phyloP scores from a whole-genome alignment of 2,113 vertebrate genomes.

The Pelobates fuscus region DNA sequence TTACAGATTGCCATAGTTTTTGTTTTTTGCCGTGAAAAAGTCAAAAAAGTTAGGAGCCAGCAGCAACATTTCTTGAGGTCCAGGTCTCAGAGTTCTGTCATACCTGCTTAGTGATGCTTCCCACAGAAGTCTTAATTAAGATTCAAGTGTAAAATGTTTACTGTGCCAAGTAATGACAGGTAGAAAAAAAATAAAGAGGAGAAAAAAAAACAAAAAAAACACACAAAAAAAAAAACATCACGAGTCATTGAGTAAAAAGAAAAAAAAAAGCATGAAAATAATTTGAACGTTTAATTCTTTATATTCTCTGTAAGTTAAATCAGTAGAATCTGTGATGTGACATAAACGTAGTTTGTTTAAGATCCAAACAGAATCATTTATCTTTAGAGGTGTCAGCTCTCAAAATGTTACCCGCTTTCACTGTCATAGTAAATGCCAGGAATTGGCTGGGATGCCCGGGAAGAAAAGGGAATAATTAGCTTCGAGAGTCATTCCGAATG shows the following conservation, averaged over 20 bases:
- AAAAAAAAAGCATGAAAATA: constrained; percentile 10
- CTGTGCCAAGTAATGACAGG: neutral
- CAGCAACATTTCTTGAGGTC: too few relatives aligned
- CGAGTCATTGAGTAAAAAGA: neutral
- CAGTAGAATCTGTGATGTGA: constrained; percentile 38
- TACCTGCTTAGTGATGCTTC: too few relatives aligned
- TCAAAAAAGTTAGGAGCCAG: too few relatives aligned
- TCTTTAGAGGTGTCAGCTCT: constrained; percentile 45
- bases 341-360: constrained; percentile 47
- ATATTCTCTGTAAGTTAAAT: constrained; percentile 19
- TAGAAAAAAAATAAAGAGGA: neutral
- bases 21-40: too few relatives aligned
- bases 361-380: constrained; percentile 46
- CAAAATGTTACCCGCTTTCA: constrained; percentile 46
- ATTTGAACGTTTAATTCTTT: constrained; percentile 22
- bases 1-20: too few relatives aligned
- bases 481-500: constrained; percentile 40
- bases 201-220: constrained; percentile 11
- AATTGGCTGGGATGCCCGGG: constrained; percentile 45
- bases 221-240: neutral
- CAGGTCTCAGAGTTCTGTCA: too few relatives aligned
- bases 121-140: too few relatives aligned
- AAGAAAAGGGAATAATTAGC: constrained; percentile 48
- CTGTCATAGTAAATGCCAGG: constrained; percentile 48
- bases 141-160: neutral